Conservation (phyloP, 2,113 vertebrate species). For the Illadopsis cleaveri region DNA sequence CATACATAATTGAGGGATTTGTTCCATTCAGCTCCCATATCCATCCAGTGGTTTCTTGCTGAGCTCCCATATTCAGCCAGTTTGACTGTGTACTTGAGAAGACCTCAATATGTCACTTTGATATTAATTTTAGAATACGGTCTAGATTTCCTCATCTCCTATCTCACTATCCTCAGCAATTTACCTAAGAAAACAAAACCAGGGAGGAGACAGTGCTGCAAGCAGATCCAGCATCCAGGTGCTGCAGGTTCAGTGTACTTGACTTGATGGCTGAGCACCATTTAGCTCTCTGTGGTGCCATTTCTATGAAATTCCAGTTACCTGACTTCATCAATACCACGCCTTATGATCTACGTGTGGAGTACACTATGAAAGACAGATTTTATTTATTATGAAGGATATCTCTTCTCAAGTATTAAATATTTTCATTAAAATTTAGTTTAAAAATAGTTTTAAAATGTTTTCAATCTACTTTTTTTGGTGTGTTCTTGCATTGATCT, state of each 20-base stretch:
- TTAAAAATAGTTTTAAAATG: background rate
- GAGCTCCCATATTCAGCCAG: background rate
- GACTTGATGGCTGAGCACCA: background rate
- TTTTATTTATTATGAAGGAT: background rate
- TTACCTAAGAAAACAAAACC: background rate
- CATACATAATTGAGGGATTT: background rate
- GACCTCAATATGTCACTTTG: background rate
- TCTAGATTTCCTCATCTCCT: background rate
- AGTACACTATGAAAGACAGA: background rate
- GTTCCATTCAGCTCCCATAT: background rate
- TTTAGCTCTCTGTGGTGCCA: background rate
- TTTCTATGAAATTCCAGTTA: background rate
- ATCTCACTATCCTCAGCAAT: background rate
- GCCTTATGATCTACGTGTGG: background rate
- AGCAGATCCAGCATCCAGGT: background rate
- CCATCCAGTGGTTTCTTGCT: background rate
- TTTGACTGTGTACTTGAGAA: background rate
- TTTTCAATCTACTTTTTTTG: background rate
- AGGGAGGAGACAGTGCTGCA: background rate
- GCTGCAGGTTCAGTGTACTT: background rate
- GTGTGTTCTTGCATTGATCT: background rate
- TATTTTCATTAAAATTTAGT: background rate
- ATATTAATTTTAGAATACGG: background rate
- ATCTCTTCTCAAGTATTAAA: background rate
- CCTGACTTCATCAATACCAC: background rate